phyloP scores from a whole-genome alignment of 2,113 vertebrate species.

The Eulemur rufifrons region DNA sequence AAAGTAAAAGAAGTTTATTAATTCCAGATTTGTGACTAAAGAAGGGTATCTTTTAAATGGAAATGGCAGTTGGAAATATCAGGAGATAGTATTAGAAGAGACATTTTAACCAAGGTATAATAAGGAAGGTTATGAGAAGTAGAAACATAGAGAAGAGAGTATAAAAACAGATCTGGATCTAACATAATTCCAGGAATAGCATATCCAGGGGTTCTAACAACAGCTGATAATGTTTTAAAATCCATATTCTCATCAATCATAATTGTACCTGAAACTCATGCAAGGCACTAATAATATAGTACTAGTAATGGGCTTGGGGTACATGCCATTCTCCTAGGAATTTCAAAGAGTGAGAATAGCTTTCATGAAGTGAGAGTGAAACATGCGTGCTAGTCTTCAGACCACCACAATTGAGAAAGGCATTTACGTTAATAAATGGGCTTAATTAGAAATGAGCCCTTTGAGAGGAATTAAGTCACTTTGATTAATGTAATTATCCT shows the following conservation, averaged over 20 bases:
- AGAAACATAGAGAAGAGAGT: neutral
- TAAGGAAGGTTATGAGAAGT: neutral
- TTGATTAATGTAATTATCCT: constrained; percentile 36
- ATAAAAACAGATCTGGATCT: neutral
- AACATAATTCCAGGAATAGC: neutral
- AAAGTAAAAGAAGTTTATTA: neutral
- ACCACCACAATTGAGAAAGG: neutral
- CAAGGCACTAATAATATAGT: neutral
- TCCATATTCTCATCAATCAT: neutral
- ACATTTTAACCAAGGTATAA: neutral
- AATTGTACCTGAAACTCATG: constrained; percentile 27
- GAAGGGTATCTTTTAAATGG: neutral
- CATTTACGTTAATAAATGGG: neutral
- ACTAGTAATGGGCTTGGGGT: neutral
- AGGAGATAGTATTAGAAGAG: neutral
- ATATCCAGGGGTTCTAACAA: neutral
- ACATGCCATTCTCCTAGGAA: neutral
- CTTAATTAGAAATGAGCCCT: constrained; percentile 2
- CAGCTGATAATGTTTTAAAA: neutral
- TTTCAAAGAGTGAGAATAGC: neutral
- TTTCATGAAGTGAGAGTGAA: neutral
- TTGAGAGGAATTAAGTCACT: constrained; percentile 29
- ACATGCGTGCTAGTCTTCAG: neutral
- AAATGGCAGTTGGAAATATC: neutral
- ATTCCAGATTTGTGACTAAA: neutral